These are phyloP conservation scores for Balaeniceps rex DNA, from an alignment of 2,113 vertebrate species.

Conservation along the genomic window DNA sequence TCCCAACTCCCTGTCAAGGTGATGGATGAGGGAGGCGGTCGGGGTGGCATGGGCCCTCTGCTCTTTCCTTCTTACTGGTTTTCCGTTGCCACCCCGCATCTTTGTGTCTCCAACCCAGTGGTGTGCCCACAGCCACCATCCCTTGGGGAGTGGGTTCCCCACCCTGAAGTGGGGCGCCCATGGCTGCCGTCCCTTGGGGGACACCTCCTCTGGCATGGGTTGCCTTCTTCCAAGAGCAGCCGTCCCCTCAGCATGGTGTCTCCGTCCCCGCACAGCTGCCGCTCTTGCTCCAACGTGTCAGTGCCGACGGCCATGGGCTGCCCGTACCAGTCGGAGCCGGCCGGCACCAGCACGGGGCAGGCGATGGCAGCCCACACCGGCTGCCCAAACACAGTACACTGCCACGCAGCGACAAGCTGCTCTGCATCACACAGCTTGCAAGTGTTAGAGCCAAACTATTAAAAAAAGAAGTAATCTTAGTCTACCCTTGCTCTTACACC, in stretches of 20 bases:
- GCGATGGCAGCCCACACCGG: fast-evolving
- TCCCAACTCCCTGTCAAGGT: fast-evolving
- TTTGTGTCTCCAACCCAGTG: neutral
- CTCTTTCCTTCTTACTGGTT: neutral
- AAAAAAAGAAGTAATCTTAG: neutral
- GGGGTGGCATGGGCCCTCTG: fast-evolving
- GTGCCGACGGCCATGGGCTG: neutral
- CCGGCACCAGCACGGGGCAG: fast-evolving
- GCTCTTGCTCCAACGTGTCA: fast-evolving
- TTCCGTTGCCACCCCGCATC: neutral
- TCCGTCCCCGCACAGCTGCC: fast-evolving
- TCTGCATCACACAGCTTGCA: neutral
- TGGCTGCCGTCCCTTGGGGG: fast-evolving
- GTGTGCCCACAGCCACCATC: too few species aligned
- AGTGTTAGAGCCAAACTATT: neutral
- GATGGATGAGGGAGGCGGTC: fast-evolving
- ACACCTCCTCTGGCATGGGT: neutral
- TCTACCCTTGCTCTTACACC: neutral
- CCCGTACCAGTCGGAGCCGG: fast-evolving
- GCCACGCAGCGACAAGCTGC: fast-evolving
- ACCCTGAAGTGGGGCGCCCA: fast-evolving
- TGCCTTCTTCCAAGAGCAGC: neutral
- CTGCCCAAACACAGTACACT: neutral
- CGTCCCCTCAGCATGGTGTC: fast-evolving
- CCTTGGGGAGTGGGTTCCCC: neutral